Base-by-base conservation (phyloP, 2,888 invertebrate species). In the Cynaeus angustus region DNA sequence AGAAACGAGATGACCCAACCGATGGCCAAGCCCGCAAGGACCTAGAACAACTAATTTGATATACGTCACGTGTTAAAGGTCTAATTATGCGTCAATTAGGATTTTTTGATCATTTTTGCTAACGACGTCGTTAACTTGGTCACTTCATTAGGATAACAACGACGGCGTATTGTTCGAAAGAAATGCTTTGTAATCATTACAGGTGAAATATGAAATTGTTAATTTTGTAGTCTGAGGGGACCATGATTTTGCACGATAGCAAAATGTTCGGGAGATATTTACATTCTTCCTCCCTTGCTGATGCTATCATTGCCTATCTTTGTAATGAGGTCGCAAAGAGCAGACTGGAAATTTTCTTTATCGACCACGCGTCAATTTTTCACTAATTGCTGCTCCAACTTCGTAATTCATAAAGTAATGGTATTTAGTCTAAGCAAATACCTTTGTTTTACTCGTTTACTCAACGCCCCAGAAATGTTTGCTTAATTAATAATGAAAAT, bases 1-100 rank as follows among this genome's bases (percentile, higher is more conserved):
- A 89, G 86, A 14, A 91, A 84, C 13, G 89, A 89, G 6, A 88
- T 88, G 9, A 88, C 82, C 93, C 94, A 94, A 28, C 92, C 90
- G 66, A 88, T 85, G 2, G 87, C 89, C 72, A 94, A 86, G 75
- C 92, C 92, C 64, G 90, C 86, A 66, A 90, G 85, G 58, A 92
- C 91, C 87, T 91, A 78, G 3, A 84, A 81, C 52, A 64, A 59
- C 66, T 53, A 48, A 41, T 41, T 69, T 53, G 45, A 8, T 68
- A 53, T 53, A 9, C 52, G 30, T 50, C n/a, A 50, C 30, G 30
- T 30, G 50, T 14, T 5, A 46, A n/a, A n/a, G n/a, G n/a, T 8
- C 12, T 37, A n/a, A 37, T n/a, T 1, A 21, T n/a, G n/a, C n/a
- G 28, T 5, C 7, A 38, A 38, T 38, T 38, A 38, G 9, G 41